Percentiles rank a stretch among this genome's conserved stretches.
phyloP scores from a whole-genome alignment of 2,888 invertebrate genomes.

The Plebejus anna region DNA sequence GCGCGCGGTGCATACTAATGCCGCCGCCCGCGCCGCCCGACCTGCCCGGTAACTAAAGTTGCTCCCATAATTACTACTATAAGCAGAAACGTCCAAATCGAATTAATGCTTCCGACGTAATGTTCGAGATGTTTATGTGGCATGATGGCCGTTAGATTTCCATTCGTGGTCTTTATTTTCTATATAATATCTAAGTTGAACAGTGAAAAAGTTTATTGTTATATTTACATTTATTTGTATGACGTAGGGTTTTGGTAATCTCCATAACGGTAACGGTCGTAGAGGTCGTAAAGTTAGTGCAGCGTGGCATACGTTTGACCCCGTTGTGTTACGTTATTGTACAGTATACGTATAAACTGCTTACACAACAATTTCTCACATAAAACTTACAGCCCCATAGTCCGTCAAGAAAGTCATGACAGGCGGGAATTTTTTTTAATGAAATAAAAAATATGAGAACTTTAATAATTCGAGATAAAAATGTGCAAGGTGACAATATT shows the following conservation, averaged over 20 bases:
- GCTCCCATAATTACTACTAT: constrained; percentile 76
- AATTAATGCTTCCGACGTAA: constrained; percentile 22
- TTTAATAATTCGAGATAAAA: too few relatives aligned
- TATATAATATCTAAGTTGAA: too few relatives aligned
- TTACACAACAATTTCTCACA: constrained; percentile 25
- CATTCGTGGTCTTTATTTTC: background rate
- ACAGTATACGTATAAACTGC: constrained; percentile 33
- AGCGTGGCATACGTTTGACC: constrained; percentile 38
- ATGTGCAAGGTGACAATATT: too few relatives aligned
- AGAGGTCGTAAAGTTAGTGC: constrained; percentile 66
- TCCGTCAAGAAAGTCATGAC: too few relatives aligned
- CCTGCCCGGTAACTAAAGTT: constrained; percentile 59
- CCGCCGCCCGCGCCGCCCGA: constrained; percentile 26
- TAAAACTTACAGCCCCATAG: background rate
- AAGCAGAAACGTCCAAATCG: constrained; percentile 58
- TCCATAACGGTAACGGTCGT: constrained; percentile 58
- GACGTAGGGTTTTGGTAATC: background rate
- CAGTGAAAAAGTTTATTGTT: background rate
- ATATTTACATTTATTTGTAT: background rate
- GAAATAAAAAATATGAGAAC: too few relatives aligned
- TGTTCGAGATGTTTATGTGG: constrained; percentile 27
- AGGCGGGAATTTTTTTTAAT: too few relatives aligned
- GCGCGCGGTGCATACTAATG: constrained; percentile 72
- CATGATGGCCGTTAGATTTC: background rate
- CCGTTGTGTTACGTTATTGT: constrained; percentile 32